Percentiles rank a stretch among this genome's conserved stretches.
These are phyloP conservation scores for Nylanderia fulva DNA, from an alignment of 1,140 invertebrate species.

Conservation along the genomic window DNA sequence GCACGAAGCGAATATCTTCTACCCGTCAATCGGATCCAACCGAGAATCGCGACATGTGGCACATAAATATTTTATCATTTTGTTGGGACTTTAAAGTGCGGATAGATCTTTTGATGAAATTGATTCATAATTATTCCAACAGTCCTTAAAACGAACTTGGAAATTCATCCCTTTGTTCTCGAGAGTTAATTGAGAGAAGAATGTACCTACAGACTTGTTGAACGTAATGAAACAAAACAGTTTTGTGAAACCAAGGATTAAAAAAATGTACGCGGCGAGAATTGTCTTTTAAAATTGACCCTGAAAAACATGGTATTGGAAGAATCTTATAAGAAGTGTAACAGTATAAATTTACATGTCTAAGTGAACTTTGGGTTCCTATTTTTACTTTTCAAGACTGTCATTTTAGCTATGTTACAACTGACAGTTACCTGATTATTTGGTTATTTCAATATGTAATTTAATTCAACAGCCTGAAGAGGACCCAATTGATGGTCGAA, in stretches of 20 bases:
- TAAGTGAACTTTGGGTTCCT: too few relatives aligned
- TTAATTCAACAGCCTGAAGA: too few relatives aligned
- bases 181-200: background rate
- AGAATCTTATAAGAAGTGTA: too few relatives aligned
- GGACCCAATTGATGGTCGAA: too few relatives aligned
- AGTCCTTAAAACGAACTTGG: background rate
- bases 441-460: too few relatives aligned
- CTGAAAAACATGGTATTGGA: too few relatives aligned
- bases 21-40: background rate
- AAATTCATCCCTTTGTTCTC: background rate
- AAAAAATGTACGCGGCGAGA: too few relatives aligned
- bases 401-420: too few relatives aligned
- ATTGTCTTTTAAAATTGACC: too few relatives aligned
- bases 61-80: background rate
- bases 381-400: too few relatives aligned
- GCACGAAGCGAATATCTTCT: background rate
- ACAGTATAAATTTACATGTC: too few relatives aligned
- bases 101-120: background rate
- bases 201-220: background rate
- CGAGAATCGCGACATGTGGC: background rate
- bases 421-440: too few relatives aligned
- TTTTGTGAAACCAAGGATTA: conserved; percentile 20
- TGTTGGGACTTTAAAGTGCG: background rate
- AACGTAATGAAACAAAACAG: background rate
- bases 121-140: conserved; percentile 12